phyloP scores from a whole-genome alignment of 1,140 invertebrate genomes.

The Drosophila burlai region DNA sequence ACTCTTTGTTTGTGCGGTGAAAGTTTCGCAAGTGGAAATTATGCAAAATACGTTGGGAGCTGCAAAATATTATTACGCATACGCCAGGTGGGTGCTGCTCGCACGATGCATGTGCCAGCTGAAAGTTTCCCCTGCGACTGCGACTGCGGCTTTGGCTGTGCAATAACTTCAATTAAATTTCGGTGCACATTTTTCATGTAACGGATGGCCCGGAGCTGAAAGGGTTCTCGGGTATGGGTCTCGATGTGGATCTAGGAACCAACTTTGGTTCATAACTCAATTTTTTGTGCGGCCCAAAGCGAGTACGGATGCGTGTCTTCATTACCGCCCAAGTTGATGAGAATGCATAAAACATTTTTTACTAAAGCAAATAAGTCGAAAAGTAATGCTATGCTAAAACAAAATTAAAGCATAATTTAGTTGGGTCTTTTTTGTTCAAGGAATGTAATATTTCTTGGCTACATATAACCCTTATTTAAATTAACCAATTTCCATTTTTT shows the following conservation, averaged over 20 bases:
- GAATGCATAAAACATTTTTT: conserved; percentile 1
- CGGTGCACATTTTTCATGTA: conserved; percentile 64
- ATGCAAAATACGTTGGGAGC: conserved; percentile 71
- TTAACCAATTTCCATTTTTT: neutral
- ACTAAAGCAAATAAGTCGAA: neutral
- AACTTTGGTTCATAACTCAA: conserved; percentile 53
- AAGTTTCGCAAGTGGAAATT: conserved; percentile 79
- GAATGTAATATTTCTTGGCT: neutral
- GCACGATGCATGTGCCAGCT: conserved; percentile 48
- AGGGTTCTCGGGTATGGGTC: conserved; percentile 3
- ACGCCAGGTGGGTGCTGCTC: conserved; percentile 62
- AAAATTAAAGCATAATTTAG: neutral
- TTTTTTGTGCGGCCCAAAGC: conserved; percentile 33
- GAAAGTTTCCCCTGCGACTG: conserved; percentile 57
- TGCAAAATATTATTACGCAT: conserved; percentile 77
- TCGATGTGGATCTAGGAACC: conserved; percentile 5
- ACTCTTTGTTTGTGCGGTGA: conserved; percentile 60
- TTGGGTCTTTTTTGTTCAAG: neutral
- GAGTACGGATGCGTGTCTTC: conserved; percentile 30
- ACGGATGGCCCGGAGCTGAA: conserved; percentile 19
- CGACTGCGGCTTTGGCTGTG: conserved; percentile 54
- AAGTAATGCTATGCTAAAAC: neutral
- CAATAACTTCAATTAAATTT: conserved; percentile 77
- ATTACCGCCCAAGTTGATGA: conserved; percentile 21
- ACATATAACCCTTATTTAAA: neutral